phyloP scores from a whole-genome alignment of 2,797 vertebrate genomes.

The Intellagama lesueurii region DNA sequence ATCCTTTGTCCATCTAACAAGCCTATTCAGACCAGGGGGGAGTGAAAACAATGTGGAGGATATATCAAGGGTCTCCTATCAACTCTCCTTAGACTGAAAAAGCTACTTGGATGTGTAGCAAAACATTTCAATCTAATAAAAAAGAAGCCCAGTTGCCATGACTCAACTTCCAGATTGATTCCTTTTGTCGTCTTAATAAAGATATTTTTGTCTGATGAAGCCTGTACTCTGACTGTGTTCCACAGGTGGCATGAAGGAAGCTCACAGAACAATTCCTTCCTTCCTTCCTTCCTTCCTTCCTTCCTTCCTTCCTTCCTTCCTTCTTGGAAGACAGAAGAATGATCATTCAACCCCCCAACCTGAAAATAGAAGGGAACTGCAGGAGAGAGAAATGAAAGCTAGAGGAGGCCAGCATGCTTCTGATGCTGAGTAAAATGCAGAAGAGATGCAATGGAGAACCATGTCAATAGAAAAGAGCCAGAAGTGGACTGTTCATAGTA shows the following conservation, averaged over 20 bases:
- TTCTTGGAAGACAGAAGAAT: slow-evolving; percentile 6
- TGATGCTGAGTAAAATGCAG: not conserved
- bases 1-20: too few relatives aligned
- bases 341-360: slow-evolving; percentile 15
- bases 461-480: not conserved
- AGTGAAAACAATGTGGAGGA: too few relatives aligned
- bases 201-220: slow-evolving; percentile 25
- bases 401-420: slow-evolving; percentile 26
- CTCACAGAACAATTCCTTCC: slow-evolving; percentile 33
- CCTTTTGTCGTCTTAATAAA: not conserved
- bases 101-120: too few relatives aligned
- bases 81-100: too few relatives aligned
- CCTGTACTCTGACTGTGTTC: slow-evolving; percentile 10
- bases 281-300: slow-evolving; percentile 12
- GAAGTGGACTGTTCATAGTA: not conserved
- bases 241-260: slow-evolving; percentile 1
- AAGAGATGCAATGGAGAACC: not conserved
- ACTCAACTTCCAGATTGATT: not conserved
- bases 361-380: slow-evolving; percentile 31
- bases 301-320: not conserved
- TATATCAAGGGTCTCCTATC: too few relatives aligned
- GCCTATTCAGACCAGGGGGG: too few relatives aligned
- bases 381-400: slow-evolving; percentile 52
- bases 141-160: too few relatives aligned
- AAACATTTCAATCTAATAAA: too few relatives aligned